phyloP scores from a whole-genome alignment of 2,797 vertebrate genomes.

The Glossophaga mutica region DNA sequence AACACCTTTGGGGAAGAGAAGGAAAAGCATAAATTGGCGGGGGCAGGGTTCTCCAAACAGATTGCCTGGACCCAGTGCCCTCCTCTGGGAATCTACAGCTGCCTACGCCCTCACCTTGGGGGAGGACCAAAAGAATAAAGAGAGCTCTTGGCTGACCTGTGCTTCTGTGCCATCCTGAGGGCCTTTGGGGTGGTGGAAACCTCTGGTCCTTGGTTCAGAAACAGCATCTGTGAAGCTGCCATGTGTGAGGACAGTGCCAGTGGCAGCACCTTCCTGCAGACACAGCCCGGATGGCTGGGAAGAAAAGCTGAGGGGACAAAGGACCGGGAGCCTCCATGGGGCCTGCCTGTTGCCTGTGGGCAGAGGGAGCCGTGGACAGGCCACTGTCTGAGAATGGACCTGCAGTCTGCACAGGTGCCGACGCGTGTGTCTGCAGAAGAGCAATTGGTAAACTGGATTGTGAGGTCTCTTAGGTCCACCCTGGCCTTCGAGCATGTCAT shows the following conservation, averaged over 20 bases:
- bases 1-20: neutral
- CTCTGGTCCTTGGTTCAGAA: slow-evolving; percentile 21
- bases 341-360: neutral
- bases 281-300: neutral
- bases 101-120: slow-evolving; percentile 10
- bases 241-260: neutral
- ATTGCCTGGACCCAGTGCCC: neutral
- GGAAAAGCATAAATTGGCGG: neutral
- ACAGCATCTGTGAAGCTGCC: slow-evolving; percentile 32
- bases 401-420: neutral
- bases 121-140: slow-evolving; percentile 22
- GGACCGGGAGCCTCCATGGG: neutral
- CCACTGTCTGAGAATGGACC: neutral
- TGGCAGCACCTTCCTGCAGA: neutral
- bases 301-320: neutral
- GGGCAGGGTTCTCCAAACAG: neutral
- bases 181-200: neutral
- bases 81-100: neutral
- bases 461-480: neutral
- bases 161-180: neutral
- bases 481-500: neutral
- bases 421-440: neutral
- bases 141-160: neutral
- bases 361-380: neutral
- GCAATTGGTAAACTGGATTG: neutral